phyloP scores from a whole-genome alignment of 2,888 invertebrate species.

The Vandiemenella viatica region DNA sequence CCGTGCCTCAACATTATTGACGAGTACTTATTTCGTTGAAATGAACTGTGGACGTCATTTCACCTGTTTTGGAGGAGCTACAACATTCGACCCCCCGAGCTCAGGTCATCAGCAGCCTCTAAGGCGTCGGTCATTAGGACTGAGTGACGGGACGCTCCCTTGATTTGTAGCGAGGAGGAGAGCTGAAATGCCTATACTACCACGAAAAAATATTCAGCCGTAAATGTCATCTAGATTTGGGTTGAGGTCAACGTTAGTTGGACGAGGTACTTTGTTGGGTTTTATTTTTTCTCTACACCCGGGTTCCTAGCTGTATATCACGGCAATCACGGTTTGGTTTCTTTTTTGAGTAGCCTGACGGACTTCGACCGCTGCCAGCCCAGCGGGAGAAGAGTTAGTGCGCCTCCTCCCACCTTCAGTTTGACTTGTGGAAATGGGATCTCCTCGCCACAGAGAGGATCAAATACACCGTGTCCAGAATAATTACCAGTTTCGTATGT shows the following conservation, averaged over 20 bases:
- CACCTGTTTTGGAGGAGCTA: too few relatives aligned
- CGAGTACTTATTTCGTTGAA: too few relatives aligned
- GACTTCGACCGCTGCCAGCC: too few relatives aligned
- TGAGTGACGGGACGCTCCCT: neutral
- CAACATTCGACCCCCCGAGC: too few relatives aligned
- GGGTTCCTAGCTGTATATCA: conserved; percentile 9
- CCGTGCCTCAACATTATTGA: too few relatives aligned
- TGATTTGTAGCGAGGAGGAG: conserved; percentile 9
- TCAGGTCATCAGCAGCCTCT: too few relatives aligned
- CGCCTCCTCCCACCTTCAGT: neutral
- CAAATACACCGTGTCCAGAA: neutral
- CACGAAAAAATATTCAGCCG: conserved; percentile 16
- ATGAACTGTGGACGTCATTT: too few relatives aligned
- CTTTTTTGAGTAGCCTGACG: neutral
- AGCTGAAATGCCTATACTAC: conserved; percentile 10
- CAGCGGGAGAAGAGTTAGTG: too few relatives aligned
- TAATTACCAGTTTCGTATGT: too few relatives aligned
- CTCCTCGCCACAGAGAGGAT: neutral
- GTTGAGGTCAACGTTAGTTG: conserved; percentile 15
- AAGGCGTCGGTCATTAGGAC: neutral
- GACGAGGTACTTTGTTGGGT: conserved; percentile 1
- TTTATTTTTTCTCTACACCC: neutral
- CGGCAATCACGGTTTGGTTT: conserved; percentile 8
- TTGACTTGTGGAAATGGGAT: conserved; percentile 3
- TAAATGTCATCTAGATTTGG: conserved; percentile 17